phyloP scores from a whole-genome alignment of 2,113 vertebrate genomes.

The Centropus bengalensis region DNA sequence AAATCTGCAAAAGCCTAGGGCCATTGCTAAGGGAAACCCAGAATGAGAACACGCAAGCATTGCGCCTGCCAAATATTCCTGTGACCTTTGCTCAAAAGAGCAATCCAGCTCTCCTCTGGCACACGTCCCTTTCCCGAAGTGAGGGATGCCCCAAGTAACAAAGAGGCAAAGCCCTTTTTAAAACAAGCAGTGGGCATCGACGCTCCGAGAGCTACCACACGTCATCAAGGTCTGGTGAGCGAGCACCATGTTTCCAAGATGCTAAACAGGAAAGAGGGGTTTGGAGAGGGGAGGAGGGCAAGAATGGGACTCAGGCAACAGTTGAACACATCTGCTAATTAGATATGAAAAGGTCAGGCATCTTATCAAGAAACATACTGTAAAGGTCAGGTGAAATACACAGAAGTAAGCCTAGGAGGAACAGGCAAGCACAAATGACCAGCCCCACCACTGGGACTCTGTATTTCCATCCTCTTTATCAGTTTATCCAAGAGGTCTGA shows the following conservation, averaged over 20 bases:
- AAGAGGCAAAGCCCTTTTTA: neutral
- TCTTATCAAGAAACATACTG: neutral
- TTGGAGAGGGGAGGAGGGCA: neutral
- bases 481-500: neutral
- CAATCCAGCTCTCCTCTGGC: slow-evolving; percentile 6
- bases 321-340: neutral
- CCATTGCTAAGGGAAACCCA: neutral
- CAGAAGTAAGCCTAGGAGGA: neutral
- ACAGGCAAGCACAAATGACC: neutral
- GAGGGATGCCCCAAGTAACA: slow-evolving; percentile 8
- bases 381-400: slow-evolving; percentile 30
- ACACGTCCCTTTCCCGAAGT: neutral
- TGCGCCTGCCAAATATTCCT: neutral
- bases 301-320: neutral
- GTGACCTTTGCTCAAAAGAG: slow-evolving; percentile 63
- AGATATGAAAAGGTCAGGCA: slow-evolving; percentile 65
- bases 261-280: neutral
- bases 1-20: neutral
- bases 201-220: neutral
- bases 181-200: neutral
- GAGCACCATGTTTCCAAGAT: neutral
- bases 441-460: neutral
- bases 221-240: neutral
- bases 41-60: neutral
- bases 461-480: neutral